A percentile compares a stretch with the other conserved stretches of the same genome.
These are phyloP conservation scores for Nymphalis urticae DNA, from an alignment of 2,888 invertebrate species.

Conservation along the genomic window DNA sequence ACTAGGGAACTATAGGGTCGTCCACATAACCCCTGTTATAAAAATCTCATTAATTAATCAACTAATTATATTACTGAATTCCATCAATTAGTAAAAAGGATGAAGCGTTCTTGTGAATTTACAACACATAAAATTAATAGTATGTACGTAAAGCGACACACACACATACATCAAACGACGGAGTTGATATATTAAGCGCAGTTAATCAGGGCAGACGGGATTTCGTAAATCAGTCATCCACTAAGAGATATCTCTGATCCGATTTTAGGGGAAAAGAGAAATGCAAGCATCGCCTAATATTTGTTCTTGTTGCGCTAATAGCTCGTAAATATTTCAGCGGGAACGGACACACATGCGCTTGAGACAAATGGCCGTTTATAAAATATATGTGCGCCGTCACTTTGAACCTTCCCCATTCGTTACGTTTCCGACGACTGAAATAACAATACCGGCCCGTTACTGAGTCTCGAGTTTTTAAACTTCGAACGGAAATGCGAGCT, in stretches of 20 bases:
- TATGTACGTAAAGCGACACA: conserved; percentile 12
- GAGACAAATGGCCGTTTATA: conserved; percentile 74
- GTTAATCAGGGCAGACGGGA: conserved; percentile 31
- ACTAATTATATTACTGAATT: conserved; percentile 16
- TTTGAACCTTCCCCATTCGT: conserved; percentile 72
- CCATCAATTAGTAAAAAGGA: conserved; percentile 14
- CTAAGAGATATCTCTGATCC: conserved; percentile 57
- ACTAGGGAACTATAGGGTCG: conserved; percentile 50
- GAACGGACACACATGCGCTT: conserved; percentile 66
- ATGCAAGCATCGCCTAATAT: conserved; percentile 50
- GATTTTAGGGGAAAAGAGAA: conserved; percentile 47
- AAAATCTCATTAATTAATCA: conserved; percentile 31
- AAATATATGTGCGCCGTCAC: conserved; percentile 71
- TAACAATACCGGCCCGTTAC: conserved; percentile 69
- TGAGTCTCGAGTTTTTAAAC: conserved; percentile 57
- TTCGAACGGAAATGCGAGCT: conserved; percentile 61
- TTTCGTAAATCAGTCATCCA: conserved; percentile 68
- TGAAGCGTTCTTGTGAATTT: conserved; percentile 17
- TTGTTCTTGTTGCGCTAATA: conserved; percentile 74
- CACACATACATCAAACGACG: conserved; percentile 37
- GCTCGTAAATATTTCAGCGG: conserved; percentile 79
- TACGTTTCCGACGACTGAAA: conserved; percentile 75
- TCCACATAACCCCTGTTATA: conserved; percentile 41
- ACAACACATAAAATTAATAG: conserved; percentile 9
- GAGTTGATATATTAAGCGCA: conserved; percentile 36